A percentile compares a stretch with the other conserved stretches of the same genome.
Evolutionary conservation across 2,888 invertebrate species (phyloP).

Genomic region (Drosophila tripunctata): DNA sequence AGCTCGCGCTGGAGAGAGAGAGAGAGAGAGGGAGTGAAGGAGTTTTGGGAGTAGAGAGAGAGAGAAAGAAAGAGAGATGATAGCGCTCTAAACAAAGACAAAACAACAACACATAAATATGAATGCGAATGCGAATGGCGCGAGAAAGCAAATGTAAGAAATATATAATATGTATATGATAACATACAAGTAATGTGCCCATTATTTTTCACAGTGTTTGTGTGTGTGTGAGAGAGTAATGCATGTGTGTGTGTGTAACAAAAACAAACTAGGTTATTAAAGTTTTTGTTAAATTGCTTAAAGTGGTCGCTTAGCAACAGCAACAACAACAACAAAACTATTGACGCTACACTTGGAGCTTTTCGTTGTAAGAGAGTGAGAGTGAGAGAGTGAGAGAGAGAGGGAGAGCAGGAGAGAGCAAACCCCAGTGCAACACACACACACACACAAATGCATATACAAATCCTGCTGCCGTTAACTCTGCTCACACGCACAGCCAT

Average conservation of each 20-base stretch:
- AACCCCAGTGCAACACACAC: slow-evolving; percentile 49
- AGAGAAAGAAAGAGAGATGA: not conserved
- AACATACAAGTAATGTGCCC: slow-evolving; percentile 41
- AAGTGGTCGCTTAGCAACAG: slow-evolving; percentile 40
- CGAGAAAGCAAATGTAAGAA: slow-evolving; percentile 41
- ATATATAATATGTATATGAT: too few species aligned
- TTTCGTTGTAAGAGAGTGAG: slow-evolving; percentile 22
- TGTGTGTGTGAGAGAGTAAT: slow-evolving; percentile 7
- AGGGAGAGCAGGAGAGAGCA: slow-evolving; percentile 19
- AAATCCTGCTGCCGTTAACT: slow-evolving; percentile 19
- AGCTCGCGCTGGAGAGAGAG: slow-evolving; percentile 64
- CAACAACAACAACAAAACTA: slow-evolving; percentile 53
- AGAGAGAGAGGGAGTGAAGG: not conserved
- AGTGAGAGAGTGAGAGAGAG: not conserved
- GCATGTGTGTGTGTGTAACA: slow-evolving; percentile 16
- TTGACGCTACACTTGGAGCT: slow-evolving; percentile 55
- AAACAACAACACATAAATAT: slow-evolving; percentile 47
- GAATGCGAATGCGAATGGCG: slow-evolving; percentile 26
- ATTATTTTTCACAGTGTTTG: slow-evolving; percentile 20
- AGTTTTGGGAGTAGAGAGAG: not conserved
- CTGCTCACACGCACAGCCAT: slow-evolving; percentile 11
- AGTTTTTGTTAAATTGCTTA: slow-evolving; percentile 38
- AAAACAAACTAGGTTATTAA: slow-evolving; percentile 27
- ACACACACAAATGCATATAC: slow-evolving; percentile 21
- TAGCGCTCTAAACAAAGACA: slow-evolving; percentile 45